These are phyloP conservation scores for Monarcha castaneiventris DNA, from an alignment of 2,113 vertebrate species.

Conservation along the genomic window DNA sequence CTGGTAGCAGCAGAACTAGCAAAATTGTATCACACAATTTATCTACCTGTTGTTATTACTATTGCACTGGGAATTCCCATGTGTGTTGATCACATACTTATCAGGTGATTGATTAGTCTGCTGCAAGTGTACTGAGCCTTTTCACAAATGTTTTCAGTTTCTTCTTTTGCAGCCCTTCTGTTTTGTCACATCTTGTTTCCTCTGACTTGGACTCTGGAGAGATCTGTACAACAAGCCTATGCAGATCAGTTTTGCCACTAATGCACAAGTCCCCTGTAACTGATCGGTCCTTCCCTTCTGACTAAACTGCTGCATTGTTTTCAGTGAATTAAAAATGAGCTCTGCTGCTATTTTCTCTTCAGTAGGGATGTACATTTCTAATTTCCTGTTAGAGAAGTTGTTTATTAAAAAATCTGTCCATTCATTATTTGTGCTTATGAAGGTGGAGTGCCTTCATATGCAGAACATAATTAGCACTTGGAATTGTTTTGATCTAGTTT, in stretches of 20 bases:
- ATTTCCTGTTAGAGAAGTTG: background rate
- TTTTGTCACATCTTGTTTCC: conserved; percentile 30
- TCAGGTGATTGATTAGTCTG: conserved; percentile 10
- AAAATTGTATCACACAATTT: background rate
- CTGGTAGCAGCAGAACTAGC: background rate
- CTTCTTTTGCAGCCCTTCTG: background rate
- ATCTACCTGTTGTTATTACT: conserved; percentile 23
- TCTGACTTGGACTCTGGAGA: background rate
- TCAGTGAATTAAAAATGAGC: background rate
- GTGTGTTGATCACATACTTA: conserved; percentile 14
- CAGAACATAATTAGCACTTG: conserved; percentile 46
- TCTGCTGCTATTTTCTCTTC: background rate
- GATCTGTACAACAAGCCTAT: background rate
- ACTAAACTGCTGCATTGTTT: background rate
- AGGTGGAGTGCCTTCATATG: conserved; percentile 21
- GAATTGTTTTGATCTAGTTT: conserved; percentile 54
- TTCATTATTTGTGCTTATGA: conserved; percentile 24
- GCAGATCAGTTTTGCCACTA: background rate
- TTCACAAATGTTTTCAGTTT: background rate
- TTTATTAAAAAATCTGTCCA: background rate
- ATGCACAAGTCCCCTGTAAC: background rate
- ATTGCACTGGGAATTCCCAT: background rate
- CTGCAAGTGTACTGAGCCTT: background rate
- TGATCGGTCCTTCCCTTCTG: background rate
- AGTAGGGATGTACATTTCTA: background rate